Percentiles rank a stretch among this genome's conserved stretches.
These are phyloP conservation scores for Lepidochrysops patricia DNA, from an alignment of 2,888 invertebrate genomes.

Conservation along the genomic window DNA sequence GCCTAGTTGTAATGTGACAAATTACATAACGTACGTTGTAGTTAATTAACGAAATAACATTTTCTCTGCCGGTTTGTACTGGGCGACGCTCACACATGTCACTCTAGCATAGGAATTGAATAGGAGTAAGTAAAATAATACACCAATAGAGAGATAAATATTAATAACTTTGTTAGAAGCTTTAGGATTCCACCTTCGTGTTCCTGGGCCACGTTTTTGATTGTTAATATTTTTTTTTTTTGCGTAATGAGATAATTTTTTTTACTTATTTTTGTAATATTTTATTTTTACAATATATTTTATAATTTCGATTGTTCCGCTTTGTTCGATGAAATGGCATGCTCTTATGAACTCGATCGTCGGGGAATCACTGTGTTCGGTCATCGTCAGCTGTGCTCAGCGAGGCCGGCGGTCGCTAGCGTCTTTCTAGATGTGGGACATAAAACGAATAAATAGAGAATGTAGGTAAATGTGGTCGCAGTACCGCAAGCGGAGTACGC, in stretches of 20 bases:
- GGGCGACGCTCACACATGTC: slow-evolving; percentile 34
- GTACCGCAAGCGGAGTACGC: background rate
- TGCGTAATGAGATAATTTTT: slow-evolving; percentile 48
- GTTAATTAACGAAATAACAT: slow-evolving; percentile 6
- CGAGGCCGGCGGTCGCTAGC: background rate
- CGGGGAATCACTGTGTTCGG: background rate
- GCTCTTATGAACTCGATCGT: background rate
- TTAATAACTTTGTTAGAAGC: slow-evolving; percentile 56
- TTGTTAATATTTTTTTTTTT: slow-evolving; percentile 39
- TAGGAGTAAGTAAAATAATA: slow-evolving; percentile 63
- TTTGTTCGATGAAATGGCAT: background rate
- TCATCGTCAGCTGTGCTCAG: background rate
- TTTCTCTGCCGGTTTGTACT: background rate
- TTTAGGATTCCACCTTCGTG: slow-evolving; percentile 56
- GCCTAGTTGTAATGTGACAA: slow-evolving; percentile 11
- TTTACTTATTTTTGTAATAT: slow-evolving; percentile 33
- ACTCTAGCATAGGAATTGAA: slow-evolving; percentile 69
- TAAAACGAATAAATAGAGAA: background rate
- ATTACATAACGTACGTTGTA: slow-evolving; percentile 12
- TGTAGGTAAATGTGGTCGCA: slow-evolving; percentile 1
- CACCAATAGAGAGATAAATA: slow-evolving; percentile 56
- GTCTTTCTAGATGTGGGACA: background rate
- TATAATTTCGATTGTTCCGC: slow-evolving; percentile 1
- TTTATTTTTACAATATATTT: slow-evolving; percentile 5
- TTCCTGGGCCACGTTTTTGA: slow-evolving; percentile 51